These are phyloP conservation scores for Botrylloides violaceus DNA, from an alignment of 23 tunicate genomes.

Conservation along the genomic window DNA sequence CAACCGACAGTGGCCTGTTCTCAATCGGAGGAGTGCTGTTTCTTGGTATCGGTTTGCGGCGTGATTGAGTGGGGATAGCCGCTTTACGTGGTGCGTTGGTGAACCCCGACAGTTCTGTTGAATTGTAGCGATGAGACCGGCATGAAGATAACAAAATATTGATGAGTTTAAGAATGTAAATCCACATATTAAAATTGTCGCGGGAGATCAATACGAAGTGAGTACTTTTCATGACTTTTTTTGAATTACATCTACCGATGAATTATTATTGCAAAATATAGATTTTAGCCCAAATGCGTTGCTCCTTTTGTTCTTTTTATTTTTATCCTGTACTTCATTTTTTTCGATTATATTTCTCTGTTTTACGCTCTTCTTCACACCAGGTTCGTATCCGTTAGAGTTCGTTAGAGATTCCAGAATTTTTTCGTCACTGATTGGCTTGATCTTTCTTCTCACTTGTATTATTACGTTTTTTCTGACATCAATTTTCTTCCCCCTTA, in stretches of 20 bases:
- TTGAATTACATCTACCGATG: background rate
- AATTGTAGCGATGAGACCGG: too few species aligned
- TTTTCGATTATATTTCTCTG: background rate
- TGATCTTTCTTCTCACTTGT: constrained; percentile 27
- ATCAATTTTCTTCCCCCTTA: constrained; percentile 7
- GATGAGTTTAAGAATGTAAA: too few species aligned
- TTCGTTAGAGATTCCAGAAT: background rate
- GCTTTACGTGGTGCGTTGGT: too few species aligned
- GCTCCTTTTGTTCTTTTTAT: background rate
- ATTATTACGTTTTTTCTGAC: background rate
- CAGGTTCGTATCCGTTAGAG: background rate
- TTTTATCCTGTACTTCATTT: background rate
- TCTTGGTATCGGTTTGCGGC: too few species aligned
- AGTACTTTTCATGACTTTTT: too few species aligned
- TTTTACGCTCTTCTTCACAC: background rate
- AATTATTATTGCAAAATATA: background rate
- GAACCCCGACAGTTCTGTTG: too few species aligned
- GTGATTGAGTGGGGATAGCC: too few species aligned
- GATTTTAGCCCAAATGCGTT: background rate
- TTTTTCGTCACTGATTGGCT: constrained; percentile 26
- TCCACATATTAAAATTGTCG: too few species aligned
- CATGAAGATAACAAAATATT: too few species aligned
- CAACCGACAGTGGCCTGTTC: too few species aligned
- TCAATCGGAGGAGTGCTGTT: too few species aligned
- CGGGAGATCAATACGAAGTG: too few species aligned